Evolutionary conservation across 2,888 invertebrate species (phyloP).

Genomic region (Nebria salina): DNA sequence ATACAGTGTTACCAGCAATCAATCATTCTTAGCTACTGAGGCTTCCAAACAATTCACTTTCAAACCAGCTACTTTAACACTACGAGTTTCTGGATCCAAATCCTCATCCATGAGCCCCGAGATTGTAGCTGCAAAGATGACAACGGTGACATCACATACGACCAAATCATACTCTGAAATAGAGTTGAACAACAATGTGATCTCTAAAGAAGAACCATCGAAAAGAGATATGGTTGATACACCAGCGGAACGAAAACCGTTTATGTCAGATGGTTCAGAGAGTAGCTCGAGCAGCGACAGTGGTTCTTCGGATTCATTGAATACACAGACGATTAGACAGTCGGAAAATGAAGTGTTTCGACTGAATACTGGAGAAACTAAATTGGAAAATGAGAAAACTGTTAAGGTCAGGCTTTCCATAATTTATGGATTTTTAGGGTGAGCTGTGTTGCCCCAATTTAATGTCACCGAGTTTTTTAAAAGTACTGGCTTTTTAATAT

Average conservation of each 20-base stretch:
- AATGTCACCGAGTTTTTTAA: too few species aligned
- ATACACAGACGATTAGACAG: slow-evolving; percentile 5
- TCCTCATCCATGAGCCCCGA: slow-evolving; percentile 13
- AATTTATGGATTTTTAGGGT: not conserved
- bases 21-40: not conserved
- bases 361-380: slow-evolving; percentile 9
- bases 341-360: not conserved
- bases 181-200: slow-evolving; percentile 16
- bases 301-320: slow-evolving; percentile 34
- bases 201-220: not conserved
- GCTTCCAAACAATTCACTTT: not conserved
- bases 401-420: slow-evolving; percentile 6
- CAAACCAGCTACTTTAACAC: slow-evolving; percentile 9
- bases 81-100: not conserved
- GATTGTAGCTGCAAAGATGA: not conserved
- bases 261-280: slow-evolving; percentile 4
- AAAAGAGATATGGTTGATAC: not conserved
- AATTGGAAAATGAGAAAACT: slow-evolving; percentile 10
- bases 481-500: too few species aligned
- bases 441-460: too few species aligned
- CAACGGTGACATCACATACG: not conserved
- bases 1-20: not conserved
- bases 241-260: not conserved
- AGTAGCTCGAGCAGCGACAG: slow-evolving; percentile 30
- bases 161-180: not conserved